phyloP scores from a whole-genome alignment of 53 echinoderm and acorn worm genomes.

The Astropecten irregularis region DNA sequence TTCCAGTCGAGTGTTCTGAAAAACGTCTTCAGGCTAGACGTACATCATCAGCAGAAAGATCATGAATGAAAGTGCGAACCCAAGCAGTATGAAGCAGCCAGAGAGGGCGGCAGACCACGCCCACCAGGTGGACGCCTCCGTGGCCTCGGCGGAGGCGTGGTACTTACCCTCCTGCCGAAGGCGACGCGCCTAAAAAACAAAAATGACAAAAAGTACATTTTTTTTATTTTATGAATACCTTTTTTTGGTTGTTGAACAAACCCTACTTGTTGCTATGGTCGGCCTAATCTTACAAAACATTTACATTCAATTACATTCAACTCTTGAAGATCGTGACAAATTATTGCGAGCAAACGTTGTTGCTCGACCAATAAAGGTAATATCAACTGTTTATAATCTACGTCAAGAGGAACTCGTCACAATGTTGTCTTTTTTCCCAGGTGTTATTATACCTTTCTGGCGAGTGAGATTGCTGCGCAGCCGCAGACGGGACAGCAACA shows the following conservation, averaged over 20 bases:
- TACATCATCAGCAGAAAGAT: constrained; percentile 27
- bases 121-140: constrained; percentile 26
- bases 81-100: constrained; percentile 41
- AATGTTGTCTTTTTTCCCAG: too few relatives aligned
- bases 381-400: too few relatives aligned
- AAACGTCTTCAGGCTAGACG: too few relatives aligned
- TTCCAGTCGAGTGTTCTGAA: too few relatives aligned
- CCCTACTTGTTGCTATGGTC: too few relatives aligned
- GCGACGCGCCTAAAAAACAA: constrained; percentile 8
- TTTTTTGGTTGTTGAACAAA: neutral
- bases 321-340: too few relatives aligned
- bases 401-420: too few relatives aligned
- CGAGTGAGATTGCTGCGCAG: constrained; percentile 11
- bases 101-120: constrained; percentile 24
- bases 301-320: too few relatives aligned
- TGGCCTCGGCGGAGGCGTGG: constrained; percentile 18
- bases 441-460: constrained; percentile 25
- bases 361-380: too few relatives aligned
- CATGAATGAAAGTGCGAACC: constrained; percentile 12
- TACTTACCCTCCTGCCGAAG: constrained; percentile 30
- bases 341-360: too few relatives aligned
- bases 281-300: too few relatives aligned
- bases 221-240: neutral
- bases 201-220: neutral
- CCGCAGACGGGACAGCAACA: constrained; percentile 39